Conservation (phyloP, 2,797 vertebrate species). For the Clamator glandarius region DNA sequence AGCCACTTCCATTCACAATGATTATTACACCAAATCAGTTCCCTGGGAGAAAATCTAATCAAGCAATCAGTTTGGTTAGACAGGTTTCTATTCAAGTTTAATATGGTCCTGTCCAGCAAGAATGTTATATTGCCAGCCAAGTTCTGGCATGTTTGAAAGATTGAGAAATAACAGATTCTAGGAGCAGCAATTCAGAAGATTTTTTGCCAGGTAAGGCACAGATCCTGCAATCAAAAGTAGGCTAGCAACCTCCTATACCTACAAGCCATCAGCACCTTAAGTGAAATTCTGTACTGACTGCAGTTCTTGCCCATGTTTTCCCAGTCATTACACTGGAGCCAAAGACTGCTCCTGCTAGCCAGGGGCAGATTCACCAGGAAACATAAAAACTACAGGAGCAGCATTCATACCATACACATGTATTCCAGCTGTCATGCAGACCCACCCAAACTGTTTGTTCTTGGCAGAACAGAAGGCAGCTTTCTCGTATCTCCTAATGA, state of each 20-base stretch:
- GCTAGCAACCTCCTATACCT: not conserved
- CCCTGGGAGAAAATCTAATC: constrained; percentile 16
- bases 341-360: not conserved
- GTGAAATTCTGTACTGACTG: not conserved
- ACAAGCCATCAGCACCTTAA: not conserved
- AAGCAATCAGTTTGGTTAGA: constrained; percentile 3
- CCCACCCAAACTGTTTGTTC: not conserved
- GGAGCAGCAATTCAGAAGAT: not conserved
- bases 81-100: not conserved
- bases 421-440: not conserved
- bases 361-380: not conserved
- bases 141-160: not conserved
- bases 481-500: not conserved
- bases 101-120: not conserved
- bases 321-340: not conserved
- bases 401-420: not conserved
- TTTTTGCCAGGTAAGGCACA: not conserved
- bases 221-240: not conserved
- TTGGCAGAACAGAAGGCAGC: not conserved
- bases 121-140: not conserved
- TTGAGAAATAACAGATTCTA: constrained; percentile 22
- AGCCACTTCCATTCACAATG: not conserved
- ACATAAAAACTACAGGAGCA: not conserved
- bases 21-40: not conserved
- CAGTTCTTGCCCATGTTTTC: not conserved